Evolutionary conservation across 2,113 vertebrate species (phyloP).

Genomic region (Origma solitaria): DNA sequence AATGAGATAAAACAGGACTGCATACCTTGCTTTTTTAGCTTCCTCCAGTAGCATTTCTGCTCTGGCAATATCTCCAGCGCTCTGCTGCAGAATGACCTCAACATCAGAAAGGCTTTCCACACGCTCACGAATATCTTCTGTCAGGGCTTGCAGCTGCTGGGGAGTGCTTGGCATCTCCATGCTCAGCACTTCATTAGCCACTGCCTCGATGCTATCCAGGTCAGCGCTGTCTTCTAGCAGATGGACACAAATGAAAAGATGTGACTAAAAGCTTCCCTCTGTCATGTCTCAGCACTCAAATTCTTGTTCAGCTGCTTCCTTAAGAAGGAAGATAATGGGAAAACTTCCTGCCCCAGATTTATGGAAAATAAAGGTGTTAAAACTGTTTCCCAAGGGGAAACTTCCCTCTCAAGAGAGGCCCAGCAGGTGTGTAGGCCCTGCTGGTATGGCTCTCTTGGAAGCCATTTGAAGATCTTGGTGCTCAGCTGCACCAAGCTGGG

Average conservation of each 20-base stretch:
- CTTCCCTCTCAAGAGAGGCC: background rate
- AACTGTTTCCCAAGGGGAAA: background rate
- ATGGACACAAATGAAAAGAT: background rate
- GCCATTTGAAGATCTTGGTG: background rate
- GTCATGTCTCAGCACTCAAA: background rate
- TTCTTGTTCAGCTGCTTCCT: background rate
- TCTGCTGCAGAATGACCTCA: constrained; percentile 89
- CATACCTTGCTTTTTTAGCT: constrained; percentile 85
- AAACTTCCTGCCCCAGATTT: background rate
- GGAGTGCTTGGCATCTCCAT: constrained; percentile 97
- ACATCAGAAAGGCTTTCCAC: constrained; percentile 90
- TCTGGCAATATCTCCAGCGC: constrained; percentile 83
- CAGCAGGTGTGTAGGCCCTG: background rate
- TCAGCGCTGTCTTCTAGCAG: constrained; percentile 89
- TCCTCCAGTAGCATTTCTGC: constrained; percentile 86
- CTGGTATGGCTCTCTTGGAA: background rate
- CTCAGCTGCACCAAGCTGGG: background rate
- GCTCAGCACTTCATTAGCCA: constrained; percentile 90
- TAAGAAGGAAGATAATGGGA: background rate
- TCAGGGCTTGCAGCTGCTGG: constrained; percentile 88
- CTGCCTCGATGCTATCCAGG: constrained; percentile 90
- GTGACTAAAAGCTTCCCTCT: background rate
- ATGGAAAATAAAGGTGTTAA: background rate
- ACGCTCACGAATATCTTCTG: constrained; percentile 86
- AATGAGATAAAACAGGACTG: background rate